Evolutionary conservation across 2,113 vertebrate species (phyloP), one percentile per base, ranked within the genome.

Genomic region (Tringa solitaria): DNA sequence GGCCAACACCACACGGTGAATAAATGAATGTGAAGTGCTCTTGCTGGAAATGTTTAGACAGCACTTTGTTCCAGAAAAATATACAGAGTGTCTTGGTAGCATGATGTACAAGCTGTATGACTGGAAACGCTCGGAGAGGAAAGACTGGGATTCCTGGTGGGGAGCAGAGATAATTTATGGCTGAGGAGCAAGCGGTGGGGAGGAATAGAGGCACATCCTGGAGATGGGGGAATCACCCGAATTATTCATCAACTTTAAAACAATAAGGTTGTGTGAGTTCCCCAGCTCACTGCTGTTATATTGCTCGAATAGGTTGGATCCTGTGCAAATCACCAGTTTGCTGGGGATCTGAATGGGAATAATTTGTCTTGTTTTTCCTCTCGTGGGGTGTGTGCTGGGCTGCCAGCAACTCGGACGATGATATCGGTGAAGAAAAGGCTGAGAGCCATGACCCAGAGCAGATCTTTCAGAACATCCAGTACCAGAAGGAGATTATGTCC

Each of bases 401-500:
- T 70, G 57, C 81, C 96, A 99, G 99, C 93, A 98, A 97, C 80
- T 99, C 99, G 0, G 99, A 99, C 6, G 99, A 99, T 6, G 98
- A 98, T 35, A 97, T 96, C 30, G 97, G 97, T 9, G 98, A 98
- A 43, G 99, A 98, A 70, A 97, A 98, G 11, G 97, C 98, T 63
- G 99, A 99, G 89, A 99, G 98, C 96, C 99, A 98, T 8, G 99
- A 99, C 89, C 99, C 99, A 0, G 99, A 99, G 94, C 99, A 99
- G 84, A 98, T 99, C 97, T 99, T 99, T 90, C 99, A 99, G 98
- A 99, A 99, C 91, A 99, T 99, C 95, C 99, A 99, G 97, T 98
- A 99, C 92, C 99, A 99, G 98, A 99, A 99, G 85, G 99, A 99
- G 78, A 99, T 99, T 48, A 98, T 99, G 78, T 98, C 99, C 80